Percentiles rank a stretch among this genome's conserved stretches.
phyloP scores from a whole-genome alignment of 2,113 vertebrate genomes.

The Phaethornis superciliosus region DNA sequence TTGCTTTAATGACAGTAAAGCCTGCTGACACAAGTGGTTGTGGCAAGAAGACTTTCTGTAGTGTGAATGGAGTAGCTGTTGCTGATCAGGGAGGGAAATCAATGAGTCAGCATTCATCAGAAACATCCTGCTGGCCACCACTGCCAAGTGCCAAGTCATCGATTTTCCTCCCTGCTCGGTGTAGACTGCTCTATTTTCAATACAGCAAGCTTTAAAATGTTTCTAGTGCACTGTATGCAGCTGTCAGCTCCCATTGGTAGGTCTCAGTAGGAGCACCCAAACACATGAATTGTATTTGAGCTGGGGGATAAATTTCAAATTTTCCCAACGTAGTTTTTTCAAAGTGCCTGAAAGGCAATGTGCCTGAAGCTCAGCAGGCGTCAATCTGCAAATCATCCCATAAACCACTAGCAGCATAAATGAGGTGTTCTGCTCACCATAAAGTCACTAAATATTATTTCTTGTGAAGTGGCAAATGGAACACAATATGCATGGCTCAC shows the following conservation, averaged over 20 bases:
- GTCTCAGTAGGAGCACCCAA: slow-evolving; percentile 32
- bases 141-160: slow-evolving; percentile 73
- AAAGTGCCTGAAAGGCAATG: neutral
- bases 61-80: slow-evolving; percentile 62
- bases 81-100: slow-evolving; percentile 58
- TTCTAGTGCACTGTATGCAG: slow-evolving; percentile 8
- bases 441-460: slow-evolving; percentile 43
- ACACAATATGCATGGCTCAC: slow-evolving; percentile 14
- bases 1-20: slow-evolving; percentile 15
- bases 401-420: neutral
- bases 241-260: slow-evolving; percentile 26
- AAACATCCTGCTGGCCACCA: slow-evolving; percentile 64
- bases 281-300: neutral
- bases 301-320: slow-evolving; percentile 2
- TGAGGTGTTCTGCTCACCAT: slow-evolving; percentile 36
- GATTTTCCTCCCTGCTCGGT: slow-evolving; percentile 65
- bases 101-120: slow-evolving; percentile 71
- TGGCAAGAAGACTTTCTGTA: slow-evolving; percentile 26
- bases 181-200: slow-evolving; percentile 63
- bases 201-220: slow-evolving; percentile 47
- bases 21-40: slow-evolving; percentile 4
- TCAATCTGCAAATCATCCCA: neutral
- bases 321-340: neutral
- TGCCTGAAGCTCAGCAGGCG: neutral
- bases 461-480: slow-evolving; percentile 40